These are phyloP conservation scores for Mola mola DNA, from an alignment of 2,113 vertebrate species.

Conservation along the genomic window DNA sequence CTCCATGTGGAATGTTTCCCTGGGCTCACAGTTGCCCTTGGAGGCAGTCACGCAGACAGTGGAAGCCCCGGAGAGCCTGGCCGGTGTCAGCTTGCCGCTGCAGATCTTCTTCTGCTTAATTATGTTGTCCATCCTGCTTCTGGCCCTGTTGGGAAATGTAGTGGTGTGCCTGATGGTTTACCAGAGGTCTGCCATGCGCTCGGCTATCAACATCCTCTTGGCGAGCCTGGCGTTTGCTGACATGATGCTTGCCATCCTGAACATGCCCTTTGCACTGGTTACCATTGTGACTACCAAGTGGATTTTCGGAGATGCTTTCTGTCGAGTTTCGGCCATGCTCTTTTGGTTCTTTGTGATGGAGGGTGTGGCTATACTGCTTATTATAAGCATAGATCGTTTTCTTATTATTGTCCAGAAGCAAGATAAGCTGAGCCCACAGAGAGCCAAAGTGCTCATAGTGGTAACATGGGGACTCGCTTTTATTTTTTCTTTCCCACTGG, in stretches of 20 bases:
- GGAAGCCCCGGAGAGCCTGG: slow-evolving; percentile 72
- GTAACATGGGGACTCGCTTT: slow-evolving; percentile 91
- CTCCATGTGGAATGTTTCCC: slow-evolving; percentile 62
- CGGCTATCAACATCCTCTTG: slow-evolving; percentile 97
- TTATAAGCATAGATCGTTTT: slow-evolving; percentile 97
- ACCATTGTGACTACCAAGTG: slow-evolving; percentile 90
- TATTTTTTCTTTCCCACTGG: slow-evolving; percentile 90
- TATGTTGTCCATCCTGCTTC: slow-evolving; percentile 89
- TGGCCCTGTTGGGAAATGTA: slow-evolving; percentile 94
- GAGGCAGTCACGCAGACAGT: slow-evolving; percentile 71
- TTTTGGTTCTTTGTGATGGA: slow-evolving; percentile 97
- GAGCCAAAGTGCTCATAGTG: slow-evolving; percentile 91
- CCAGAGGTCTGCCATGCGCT: slow-evolving; percentile 97
- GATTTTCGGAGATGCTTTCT: slow-evolving; percentile 93
- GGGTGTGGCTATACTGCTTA: slow-evolving; percentile 93
- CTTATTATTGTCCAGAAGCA: slow-evolving; percentile 98
- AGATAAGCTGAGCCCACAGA: slow-evolving; percentile 93
- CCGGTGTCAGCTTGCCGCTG: slow-evolving; percentile 86
- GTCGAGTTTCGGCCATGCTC: slow-evolving; percentile 94
- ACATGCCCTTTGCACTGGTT: slow-evolving; percentile 95
- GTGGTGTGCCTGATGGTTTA: slow-evolving; percentile 99
- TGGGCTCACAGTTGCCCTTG: slow-evolving; percentile 69
- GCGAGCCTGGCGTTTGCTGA: slow-evolving; percentile 97
- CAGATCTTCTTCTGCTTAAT: slow-evolving; percentile 90
- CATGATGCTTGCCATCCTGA: slow-evolving; percentile 94